Base-by-base conservation (phyloP, 2,888 invertebrate genomes). In the Entomobrya proxima region DNA sequence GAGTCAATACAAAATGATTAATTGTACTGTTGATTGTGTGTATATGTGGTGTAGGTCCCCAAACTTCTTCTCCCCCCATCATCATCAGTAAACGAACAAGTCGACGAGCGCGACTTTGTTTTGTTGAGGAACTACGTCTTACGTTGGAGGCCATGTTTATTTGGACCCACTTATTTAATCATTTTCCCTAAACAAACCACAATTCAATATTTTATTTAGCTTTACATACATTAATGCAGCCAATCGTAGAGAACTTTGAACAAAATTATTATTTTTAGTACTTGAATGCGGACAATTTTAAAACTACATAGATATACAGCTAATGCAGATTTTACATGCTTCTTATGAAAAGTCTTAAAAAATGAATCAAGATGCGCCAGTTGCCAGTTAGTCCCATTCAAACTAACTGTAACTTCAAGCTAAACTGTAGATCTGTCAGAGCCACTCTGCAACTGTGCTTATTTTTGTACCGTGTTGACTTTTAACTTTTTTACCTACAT, bases 101-200 rank as follows among this genome's bases (percentile, higher is more conserved):
- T 61, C 83, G 76, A 9, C 52, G 35, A 83, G n/a, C 76, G 5
- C 64, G 55, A 77, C 13, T 27, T 77, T 83, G 83, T 64, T 75
- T 64, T 27, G 50, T 83, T 67, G 64, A 76, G 44, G 83, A 83
- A 40, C 40, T 83, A 32, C 76, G 77, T 55, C 69, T 77, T 77
- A 83, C 77, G 6, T 52, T 83, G 83, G 83, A 83, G 44, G 55
- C 76, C 27, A 24, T 83, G n/a, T 13, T 67, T 77, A 7, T 77
- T n/a, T 83, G 83, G 83, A 83, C 83, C 35, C 64, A 83, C 6
- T 40, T 77, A 32, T 64, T 83, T 44, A 77, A 77, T 44, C 83
- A 83, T 5, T 83, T 83, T 32, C 83, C 83, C 7, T 83, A 55
- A 72, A 58, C 18, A 4, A 58, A 18, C 5, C 7, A 7, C 7